These are phyloP conservation scores for Echeneis naucrates DNA, from an alignment of 2,797 vertebrate genomes.

Conservation along the genomic window DNA sequence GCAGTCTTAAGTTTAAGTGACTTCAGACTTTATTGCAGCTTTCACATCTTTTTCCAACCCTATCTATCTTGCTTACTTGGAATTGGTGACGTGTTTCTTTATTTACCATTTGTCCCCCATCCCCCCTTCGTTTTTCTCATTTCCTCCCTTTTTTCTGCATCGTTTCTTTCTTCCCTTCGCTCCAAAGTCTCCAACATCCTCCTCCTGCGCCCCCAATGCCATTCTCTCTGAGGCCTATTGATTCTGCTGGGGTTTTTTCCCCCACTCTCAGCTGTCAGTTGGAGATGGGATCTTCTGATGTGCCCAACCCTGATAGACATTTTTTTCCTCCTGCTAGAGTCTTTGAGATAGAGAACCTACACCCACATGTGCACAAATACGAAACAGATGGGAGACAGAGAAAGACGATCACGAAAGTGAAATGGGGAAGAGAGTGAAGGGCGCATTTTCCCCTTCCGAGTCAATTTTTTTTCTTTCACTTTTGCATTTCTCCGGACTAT, in stretches of 20 bases:
- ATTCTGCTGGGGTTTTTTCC: constrained; percentile 43
- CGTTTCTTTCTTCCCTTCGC: constrained; percentile 16
- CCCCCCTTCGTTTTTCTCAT: constrained; percentile 11
- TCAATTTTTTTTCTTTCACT: not conserved
- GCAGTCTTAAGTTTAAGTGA: constrained; percentile 7
- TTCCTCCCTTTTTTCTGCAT: constrained; percentile 29
- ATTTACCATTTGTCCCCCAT: constrained; percentile 66
- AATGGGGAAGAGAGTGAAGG: not conserved
- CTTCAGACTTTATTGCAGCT: constrained; percentile 30
- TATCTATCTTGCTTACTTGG: constrained; percentile 10
- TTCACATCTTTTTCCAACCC: constrained; percentile 12
- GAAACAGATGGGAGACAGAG: constrained; percentile 48
- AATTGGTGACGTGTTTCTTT: constrained; percentile 29
- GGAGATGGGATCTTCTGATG: constrained; percentile 57
- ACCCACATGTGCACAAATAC: constrained; percentile 40
- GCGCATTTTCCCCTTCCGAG: too few relatives aligned
- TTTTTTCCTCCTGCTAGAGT: constrained; percentile 31
- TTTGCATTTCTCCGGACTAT: not conserved
- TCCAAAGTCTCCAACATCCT: constrained; percentile 12
- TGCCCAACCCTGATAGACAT: constrained; percentile 53
- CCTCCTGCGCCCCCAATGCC: constrained; percentile 28
- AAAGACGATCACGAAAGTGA: constrained; percentile 29
- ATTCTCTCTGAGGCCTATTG: constrained; percentile 55
- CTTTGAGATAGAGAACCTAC: constrained; percentile 28
- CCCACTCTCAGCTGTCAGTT: constrained; percentile 54